Evolutionary conservation across 2,113 vertebrate genomes (phyloP), one percentile per base, ranked within the genome.

Genomic region (Neolamprologus cancellatus): DNA sequence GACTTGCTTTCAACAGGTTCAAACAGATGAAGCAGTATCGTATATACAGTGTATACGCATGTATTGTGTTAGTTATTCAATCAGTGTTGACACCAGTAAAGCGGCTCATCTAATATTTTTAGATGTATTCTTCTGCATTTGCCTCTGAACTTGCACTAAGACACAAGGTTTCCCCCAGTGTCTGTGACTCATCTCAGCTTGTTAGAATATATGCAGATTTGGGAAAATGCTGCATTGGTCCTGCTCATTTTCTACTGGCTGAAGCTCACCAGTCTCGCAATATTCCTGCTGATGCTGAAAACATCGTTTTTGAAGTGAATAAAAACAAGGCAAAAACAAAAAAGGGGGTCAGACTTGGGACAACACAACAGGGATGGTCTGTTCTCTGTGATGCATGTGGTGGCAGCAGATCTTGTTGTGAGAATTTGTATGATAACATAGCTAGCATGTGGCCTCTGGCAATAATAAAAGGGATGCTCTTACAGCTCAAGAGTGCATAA

Each of bases 401-500:
- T 34, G 81, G 74, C 52, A 28, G 28, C 54, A 48, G 78, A 88
- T 88, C 89, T 88, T 90, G 57, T 88, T 83, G 83, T 83, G 53
- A 78, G 74, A 85, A 92, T 86, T 44, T 89, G 74, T 78, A 88
- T 78, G 79, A 89, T 93, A 87, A 71, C 87, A 87, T 64, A 74
- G 83, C 55, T 54, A 83, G 85, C 81, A 84, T 88, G 87, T 86
- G 85, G 87, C 87, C 87, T 91, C 87, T 89, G 92, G 88, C 88
- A 89, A 78, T 91, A 92, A 93, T 94, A 90, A 94, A 93, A 92
- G 82, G 74, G 89, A 91, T 87, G 89, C 83, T 93, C 87, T 91
- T 79, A 86, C 79, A 83, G 89, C 88, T 90, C 85, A 88, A 91
- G 90, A 94, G 90, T 87, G 89, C 91, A 91, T 95, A 92, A 94